Percentiles rank a stretch among this genome's conserved stretches.
These are phyloP conservation scores for Amblyornis subalaris DNA, from an alignment of 2,113 vertebrate genomes.

Conservation along the genomic window DNA sequence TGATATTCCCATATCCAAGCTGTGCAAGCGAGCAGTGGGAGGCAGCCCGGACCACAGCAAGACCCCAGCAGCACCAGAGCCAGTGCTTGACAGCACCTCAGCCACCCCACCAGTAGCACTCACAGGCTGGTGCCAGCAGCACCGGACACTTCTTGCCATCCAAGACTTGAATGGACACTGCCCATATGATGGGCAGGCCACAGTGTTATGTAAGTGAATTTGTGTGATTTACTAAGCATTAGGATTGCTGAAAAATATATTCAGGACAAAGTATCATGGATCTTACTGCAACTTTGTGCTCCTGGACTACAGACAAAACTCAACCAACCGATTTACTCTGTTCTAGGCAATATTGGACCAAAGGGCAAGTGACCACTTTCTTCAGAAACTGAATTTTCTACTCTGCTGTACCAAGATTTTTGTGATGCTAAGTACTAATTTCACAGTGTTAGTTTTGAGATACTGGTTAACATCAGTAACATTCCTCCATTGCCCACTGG, in stretches of 20 bases:
- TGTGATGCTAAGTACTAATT: slow-evolving; percentile 41
- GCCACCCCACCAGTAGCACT: background rate
- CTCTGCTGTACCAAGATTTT: background rate
- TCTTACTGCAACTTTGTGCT: background rate
- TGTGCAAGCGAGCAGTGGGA: background rate
- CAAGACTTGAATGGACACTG: fast-evolving
- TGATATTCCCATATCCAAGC: background rate
- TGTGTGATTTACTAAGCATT: background rate
- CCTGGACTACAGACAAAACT: background rate
- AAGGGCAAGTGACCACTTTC: background rate
- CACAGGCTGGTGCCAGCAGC: fast-evolving
- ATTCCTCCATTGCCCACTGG: background rate
- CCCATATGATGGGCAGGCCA: background rate
- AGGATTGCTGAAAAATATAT: background rate
- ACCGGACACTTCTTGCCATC: fast-evolving
- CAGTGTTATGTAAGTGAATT: background rate
- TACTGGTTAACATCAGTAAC: slow-evolving; percentile 28
- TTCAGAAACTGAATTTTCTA: background rate
- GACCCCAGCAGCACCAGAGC: background rate
- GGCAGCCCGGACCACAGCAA: background rate
- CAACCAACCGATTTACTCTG: background rate
- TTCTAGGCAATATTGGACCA: background rate
- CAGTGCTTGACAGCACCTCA: fast-evolving
- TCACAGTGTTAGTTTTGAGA: slow-evolving; percentile 50
- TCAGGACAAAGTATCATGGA: background rate